Base-by-base conservation (phyloP, 2,888 invertebrate species). In the Oscheius myriophilus region DNA sequence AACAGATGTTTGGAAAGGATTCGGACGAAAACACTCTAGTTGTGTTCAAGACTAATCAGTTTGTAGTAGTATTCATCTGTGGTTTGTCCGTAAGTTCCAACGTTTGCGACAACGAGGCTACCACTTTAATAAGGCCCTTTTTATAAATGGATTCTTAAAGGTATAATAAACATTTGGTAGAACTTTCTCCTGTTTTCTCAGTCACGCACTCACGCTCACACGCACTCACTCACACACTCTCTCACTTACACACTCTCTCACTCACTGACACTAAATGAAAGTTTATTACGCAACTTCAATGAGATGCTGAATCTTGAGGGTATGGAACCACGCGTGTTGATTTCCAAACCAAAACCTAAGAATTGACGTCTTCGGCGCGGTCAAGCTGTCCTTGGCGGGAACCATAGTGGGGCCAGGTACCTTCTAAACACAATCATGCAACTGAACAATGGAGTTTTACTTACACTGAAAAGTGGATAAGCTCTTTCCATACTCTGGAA, bases 261-360 rank as follows among this genome's bases (percentile, higher is more conserved):
- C 33, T 43, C 42, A 41, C 69, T 51, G 23, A 45, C 55, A 41
- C 63, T 54, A 33, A 6, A 9, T 33, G 9, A 11, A 26, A 42
- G n/a, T 46, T 45, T 43, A 49, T 61, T 45, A 51, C 54, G 59
- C 53, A 52, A 26, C 45, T 39, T 43, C 18, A 23, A 67, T 67
- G n/a, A 43, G 26, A 49, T 67, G 61, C 12, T 45, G 43, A 42
- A 78, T 58, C 65, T 80, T 84, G 45, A 84, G 76, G 3, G 81
- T 80, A 71, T 84, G 84, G 54, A 84, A 76, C 82, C 84, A 84
- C 26, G 84, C 84, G 68, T 84, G 84, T 59, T 85, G 75, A 69
- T 84, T 84, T 53, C 80, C 78, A 59, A 84, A 79, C 84, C 84
- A 84, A 16, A 85, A 57, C 23, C 82, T 76, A 62, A 75, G 75